Conservation (phyloP, 2,888 invertebrate species). For the Caenorhabditis panamensis region DNA sequence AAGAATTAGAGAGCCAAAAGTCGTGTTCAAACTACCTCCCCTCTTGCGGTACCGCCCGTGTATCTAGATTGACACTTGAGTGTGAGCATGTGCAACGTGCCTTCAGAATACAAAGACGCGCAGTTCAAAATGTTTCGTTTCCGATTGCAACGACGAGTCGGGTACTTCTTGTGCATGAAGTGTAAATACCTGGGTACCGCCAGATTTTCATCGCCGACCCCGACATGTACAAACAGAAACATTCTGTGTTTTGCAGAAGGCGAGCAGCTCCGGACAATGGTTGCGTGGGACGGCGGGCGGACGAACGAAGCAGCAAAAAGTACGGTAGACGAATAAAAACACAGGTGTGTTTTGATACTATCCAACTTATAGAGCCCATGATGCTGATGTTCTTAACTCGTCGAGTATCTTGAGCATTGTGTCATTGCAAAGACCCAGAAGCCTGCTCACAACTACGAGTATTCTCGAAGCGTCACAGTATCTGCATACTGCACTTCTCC, state of each 20-base stretch:
- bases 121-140: slow-evolving; percentile 33
- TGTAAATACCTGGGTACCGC: slow-evolving; percentile 37
- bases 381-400: not conserved
- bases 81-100: slow-evolving; percentile 1
- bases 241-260: slow-evolving; percentile 20
- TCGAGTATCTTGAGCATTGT: too few species aligned
- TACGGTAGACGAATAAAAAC: not conserved
- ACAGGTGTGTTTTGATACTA: slow-evolving; percentile 16
- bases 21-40: slow-evolving; percentile 11
- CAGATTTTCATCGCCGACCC: slow-evolving; percentile 4
- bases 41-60: not conserved
- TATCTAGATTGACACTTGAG: slow-evolving; percentile 4
- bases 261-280: slow-evolving; percentile 11
- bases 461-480: too few species aligned
- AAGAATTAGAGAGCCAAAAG: not conserved
- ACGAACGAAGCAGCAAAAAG: slow-evolving; percentile 2
- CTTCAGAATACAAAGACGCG: slow-evolving; percentile 1
- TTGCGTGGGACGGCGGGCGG: slow-evolving; percentile 26
- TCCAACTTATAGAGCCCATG: not conserved
- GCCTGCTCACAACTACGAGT: too few species aligned
- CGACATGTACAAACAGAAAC: slow-evolving; percentile 45
- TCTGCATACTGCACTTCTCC: too few species aligned
- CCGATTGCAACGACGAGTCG: not conserved
- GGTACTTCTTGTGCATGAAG: slow-evolving; percentile 52
- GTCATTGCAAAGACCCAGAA: too few species aligned